A percentile compares a stretch with the other conserved stretches of the same genome.
phyloP scores from a whole-genome alignment of 2,797 vertebrate species.

The Enteromius treurensis region DNA sequence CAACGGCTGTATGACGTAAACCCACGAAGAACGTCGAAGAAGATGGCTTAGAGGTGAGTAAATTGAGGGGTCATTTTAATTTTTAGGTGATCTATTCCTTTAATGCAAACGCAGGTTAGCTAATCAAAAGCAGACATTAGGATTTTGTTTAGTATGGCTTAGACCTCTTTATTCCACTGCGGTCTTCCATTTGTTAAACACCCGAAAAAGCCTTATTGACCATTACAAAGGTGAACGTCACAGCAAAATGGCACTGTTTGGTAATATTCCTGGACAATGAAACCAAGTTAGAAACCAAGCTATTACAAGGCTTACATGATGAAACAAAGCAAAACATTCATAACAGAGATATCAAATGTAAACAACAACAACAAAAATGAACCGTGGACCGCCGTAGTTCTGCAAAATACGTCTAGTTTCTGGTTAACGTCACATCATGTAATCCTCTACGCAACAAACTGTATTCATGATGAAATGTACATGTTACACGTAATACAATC shows the following conservation, averaged over 20 bases:
- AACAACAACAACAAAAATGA: constrained; percentile 30
- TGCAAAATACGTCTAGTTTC: constrained; percentile 26
- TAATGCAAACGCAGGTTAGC: background rate
- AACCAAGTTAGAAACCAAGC: constrained; percentile 29
- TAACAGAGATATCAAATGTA: constrained; percentile 44
- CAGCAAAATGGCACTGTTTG: constrained; percentile 43
- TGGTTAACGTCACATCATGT: constrained; percentile 29
- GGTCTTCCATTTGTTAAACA: constrained; percentile 40
- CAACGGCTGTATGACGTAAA: too few species aligned
- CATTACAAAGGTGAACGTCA: constrained; percentile 49
- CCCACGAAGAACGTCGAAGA: too few species aligned
- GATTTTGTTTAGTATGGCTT: constrained; percentile 51
- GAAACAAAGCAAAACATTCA: constrained; percentile 42
- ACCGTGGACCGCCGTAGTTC: constrained; percentile 2
- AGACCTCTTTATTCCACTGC: constrained; percentile 55
- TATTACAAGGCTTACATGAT: constrained; percentile 25
- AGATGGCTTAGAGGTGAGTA: too few species aligned
- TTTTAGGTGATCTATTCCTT: too few species aligned
- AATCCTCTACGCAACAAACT: constrained; percentile 7
- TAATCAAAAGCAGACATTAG: constrained; percentile 7
- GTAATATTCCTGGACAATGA: constrained; percentile 29
- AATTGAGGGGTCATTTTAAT: too few species aligned
- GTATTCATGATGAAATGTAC: constrained; percentile 36
- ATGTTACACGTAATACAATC: constrained; percentile 41
- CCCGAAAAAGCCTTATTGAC: constrained; percentile 40